These are phyloP conservation scores for Rotaria magnacalcarata DNA, from an alignment of 2,888 invertebrate species.

Conservation along the genomic window DNA sequence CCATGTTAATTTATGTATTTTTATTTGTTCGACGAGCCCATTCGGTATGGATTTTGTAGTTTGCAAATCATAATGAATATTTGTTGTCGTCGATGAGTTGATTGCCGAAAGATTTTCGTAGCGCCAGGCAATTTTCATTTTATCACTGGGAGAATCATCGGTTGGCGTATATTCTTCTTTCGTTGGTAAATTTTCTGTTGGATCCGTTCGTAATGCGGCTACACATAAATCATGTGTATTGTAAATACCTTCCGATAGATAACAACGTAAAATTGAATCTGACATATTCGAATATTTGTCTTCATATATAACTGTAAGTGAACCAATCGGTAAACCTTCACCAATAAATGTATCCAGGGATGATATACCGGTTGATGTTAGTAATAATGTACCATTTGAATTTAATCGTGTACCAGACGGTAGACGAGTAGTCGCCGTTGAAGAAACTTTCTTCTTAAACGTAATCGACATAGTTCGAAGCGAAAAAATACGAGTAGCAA, in stretches of 20 bases:
- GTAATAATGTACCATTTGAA: slow-evolving; percentile 19
- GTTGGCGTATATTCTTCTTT: neutral
- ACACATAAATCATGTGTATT: slow-evolving; percentile 24
- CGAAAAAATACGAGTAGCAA: no score
- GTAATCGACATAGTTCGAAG: neutral
- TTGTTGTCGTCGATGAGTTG: neutral
- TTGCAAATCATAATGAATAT: slow-evolving; percentile 9
- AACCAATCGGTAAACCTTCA: slow-evolving; percentile 7
- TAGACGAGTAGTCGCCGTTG: neutral
- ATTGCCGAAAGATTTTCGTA: slow-evolving; percentile 27
- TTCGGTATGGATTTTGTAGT: neutral
- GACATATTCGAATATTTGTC: neutral
- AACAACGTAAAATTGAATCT: slow-evolving; percentile 24
- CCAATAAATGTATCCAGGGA: slow-evolving; percentile 8
- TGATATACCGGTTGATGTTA: slow-evolving; percentile 14
- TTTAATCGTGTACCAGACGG: slow-evolving; percentile 23
- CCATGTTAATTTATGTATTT: slow-evolving; percentile 1
- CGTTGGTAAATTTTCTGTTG: slow-evolving; percentile 9
- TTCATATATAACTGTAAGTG: neutral
- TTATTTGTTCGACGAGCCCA: neutral
- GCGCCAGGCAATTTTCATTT: slow-evolving; percentile 28
- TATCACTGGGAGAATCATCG: neutral
- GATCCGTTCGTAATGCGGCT: neutral
- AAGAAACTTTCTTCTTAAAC: slow-evolving; percentile 19
- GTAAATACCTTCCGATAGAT: slow-evolving; percentile 14